phyloP scores from a whole-genome alignment of 2,888 invertebrate genomes.

The Podotricha telesiphe region DNA sequence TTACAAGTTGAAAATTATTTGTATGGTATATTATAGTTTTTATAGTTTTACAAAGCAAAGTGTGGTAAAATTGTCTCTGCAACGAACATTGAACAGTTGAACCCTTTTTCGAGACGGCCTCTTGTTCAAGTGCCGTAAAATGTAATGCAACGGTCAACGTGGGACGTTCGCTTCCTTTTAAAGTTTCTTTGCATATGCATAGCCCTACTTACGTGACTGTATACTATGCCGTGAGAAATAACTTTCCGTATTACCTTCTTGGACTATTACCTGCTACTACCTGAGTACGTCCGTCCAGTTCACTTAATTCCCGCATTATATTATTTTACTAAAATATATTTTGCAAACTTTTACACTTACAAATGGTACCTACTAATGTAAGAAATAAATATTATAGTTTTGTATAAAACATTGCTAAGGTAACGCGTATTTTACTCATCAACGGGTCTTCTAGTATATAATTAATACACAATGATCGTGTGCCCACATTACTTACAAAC shows the following conservation, averaged over 20 bases:
- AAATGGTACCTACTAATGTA: too few relatives aligned
- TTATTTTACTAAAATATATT: background rate
- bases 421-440: too few relatives aligned
- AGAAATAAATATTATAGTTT: too few relatives aligned
- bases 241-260: slow-evolving; percentile 12
- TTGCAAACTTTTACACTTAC: background rate
- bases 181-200: slow-evolving; percentile 28
- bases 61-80: slow-evolving; percentile 1
- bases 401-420: too few relatives aligned
- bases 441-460: too few relatives aligned
- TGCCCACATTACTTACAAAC: too few relatives aligned
- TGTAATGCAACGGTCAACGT: slow-evolving; percentile 28
- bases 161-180: slow-evolving; percentile 28
- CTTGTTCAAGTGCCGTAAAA: slow-evolving; percentile 23
- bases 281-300: background rate
- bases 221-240: slow-evolving; percentile 21
- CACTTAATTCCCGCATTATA: background rate
- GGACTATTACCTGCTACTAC: background rate
- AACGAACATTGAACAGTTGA: slow-evolving; percentile 5
- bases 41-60: background rate
- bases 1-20: too few relatives aligned
- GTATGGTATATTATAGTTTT: background rate
- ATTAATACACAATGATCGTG: too few relatives aligned
- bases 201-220: slow-evolving; percentile 12
- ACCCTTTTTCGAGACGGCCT: slow-evolving; percentile 2